Conservation (phyloP, 2,797 vertebrate genomes). For the Tenualosa thibaudeaui region DNA sequence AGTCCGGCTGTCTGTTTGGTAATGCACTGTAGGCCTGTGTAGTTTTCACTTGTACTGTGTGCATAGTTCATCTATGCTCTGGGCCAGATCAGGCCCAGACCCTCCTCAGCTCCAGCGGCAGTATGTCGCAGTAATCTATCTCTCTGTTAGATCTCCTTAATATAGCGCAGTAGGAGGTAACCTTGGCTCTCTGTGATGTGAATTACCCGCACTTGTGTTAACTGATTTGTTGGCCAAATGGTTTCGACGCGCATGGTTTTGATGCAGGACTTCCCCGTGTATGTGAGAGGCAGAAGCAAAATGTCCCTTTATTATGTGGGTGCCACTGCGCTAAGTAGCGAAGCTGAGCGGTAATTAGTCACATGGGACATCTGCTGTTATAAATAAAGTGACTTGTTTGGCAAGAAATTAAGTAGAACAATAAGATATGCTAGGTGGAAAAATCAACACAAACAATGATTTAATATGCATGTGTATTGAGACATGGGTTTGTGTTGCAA, state of each 20-base stretch:
- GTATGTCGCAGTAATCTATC: neutral
- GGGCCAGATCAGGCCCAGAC: no score
- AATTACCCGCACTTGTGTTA: slow-evolving; percentile 61
- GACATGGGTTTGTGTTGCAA: neutral
- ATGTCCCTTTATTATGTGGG: slow-evolving; percentile 63
- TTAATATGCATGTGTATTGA: slow-evolving; percentile 36
- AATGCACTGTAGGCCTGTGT: no score
- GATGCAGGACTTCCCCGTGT: slow-evolving; percentile 52
- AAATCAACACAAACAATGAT: slow-evolving; percentile 55
- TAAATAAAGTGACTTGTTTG: slow-evolving; percentile 69
- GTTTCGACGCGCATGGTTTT: slow-evolving; percentile 59
- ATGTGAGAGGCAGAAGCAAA: slow-evolving; percentile 58
- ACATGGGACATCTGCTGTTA: slow-evolving; percentile 61
- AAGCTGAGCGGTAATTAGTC: slow-evolving; percentile 66
- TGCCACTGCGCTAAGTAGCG: slow-evolving; percentile 58
- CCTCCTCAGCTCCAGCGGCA: no score
- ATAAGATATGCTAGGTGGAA: slow-evolving; percentile 54
- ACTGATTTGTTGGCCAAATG: slow-evolving; percentile 69
- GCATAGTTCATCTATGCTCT: no score
- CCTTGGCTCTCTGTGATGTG: slow-evolving; percentile 68
- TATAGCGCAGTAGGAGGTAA: slow-evolving; percentile 64
- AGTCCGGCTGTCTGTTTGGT: no score
- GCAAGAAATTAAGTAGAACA: slow-evolving; percentile 64
- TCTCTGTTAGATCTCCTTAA: slow-evolving; percentile 67
- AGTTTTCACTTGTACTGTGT: no score